These are phyloP conservation scores for Siphonodentalium dalli DNA, from an alignment of 2,888 invertebrate species.

Conservation along the genomic window DNA sequence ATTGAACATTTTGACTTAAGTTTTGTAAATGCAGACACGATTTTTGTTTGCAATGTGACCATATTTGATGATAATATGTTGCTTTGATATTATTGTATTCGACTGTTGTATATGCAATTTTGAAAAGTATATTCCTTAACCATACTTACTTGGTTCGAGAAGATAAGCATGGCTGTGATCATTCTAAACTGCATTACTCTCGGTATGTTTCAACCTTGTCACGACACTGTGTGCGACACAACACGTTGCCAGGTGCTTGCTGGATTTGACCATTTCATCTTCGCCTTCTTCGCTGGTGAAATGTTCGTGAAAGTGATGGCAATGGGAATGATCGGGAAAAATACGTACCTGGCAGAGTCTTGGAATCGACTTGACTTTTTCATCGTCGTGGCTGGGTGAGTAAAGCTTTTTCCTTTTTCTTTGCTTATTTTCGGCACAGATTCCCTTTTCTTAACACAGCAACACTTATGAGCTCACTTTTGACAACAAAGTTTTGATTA, in stretches of 20 bases:
- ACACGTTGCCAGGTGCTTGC: conserved; percentile 69
- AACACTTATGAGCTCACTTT: too few species aligned
- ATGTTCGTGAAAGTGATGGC: conserved; percentile 99
- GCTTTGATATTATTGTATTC: too few species aligned
- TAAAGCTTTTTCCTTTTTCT: conserved; percentile 25
- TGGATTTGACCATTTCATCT: conserved; percentile 98
- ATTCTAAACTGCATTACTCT: conserved; percentile 97
- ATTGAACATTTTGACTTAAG: too few species aligned
- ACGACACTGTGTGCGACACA: conserved; percentile 74
- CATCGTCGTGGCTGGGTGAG: conserved; percentile 95
- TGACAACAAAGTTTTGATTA: too few species aligned
- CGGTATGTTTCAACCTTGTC: conserved; percentile 99
- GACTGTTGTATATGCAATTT: too few species aligned
- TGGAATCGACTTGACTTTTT: conserved; percentile 99
- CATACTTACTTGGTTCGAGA: conserved; percentile 90
- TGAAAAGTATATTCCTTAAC: conserved; percentile 61
- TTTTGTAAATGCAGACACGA: too few species aligned
- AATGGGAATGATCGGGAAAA: conserved; percentile 88
- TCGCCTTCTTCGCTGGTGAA: conserved; percentile 96
- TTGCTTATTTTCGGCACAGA: neutral
- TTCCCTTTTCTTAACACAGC: too few species aligned
- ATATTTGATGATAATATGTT: too few species aligned
- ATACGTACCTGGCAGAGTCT: conserved; percentile 95
- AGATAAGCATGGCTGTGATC: conserved; percentile 97
- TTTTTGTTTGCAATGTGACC: too few species aligned